Conservation (phyloP, 2,888 invertebrate genomes). For the Himalopsyche kuldschensis region DNA sequence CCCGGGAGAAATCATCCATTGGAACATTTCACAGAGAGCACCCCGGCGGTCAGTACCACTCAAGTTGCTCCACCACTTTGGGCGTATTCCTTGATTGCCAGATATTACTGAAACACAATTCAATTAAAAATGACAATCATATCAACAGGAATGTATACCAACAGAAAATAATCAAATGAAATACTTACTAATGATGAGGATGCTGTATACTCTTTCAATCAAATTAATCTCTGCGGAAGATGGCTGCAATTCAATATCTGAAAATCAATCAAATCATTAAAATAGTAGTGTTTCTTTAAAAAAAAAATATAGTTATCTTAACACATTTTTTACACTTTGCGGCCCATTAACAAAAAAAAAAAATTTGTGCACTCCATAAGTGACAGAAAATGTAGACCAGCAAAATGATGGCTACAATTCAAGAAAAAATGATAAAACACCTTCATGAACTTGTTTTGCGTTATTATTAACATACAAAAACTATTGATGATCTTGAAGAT, state of each 20-base stretch:
- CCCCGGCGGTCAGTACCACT: constrained; percentile 46
- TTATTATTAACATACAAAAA: too few species aligned
- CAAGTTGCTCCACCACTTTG: constrained; percentile 47
- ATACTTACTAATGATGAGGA: constrained; percentile 52
- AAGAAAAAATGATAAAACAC: too few species aligned
- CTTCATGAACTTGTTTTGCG: neutral
- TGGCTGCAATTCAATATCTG: constrained; percentile 43
- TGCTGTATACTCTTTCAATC: constrained; percentile 56
- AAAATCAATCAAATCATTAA: neutral
- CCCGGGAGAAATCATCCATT: constrained; percentile 47
- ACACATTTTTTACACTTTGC: too few species aligned
- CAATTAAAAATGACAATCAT: neutral
- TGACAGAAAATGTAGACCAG: too few species aligned
- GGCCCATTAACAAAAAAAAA: too few species aligned
- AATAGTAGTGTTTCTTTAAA: neutral
- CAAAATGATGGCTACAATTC: too few species aligned
- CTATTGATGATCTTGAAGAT: too few species aligned
- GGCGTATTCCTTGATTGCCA: constrained; percentile 41
- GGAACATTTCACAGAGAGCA: constrained; percentile 50
- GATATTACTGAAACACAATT: constrained; percentile 43
- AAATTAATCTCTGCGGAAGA: constrained; percentile 49
- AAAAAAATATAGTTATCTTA: too few species aligned
- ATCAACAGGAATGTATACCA: neutral
- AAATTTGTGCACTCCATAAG: too few species aligned
- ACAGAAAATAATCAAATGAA: neutral